These are phyloP conservation scores for Drosophila vallismaia DNA, from an alignment of 2,888 invertebrate species.

Conservation along the genomic window DNA sequence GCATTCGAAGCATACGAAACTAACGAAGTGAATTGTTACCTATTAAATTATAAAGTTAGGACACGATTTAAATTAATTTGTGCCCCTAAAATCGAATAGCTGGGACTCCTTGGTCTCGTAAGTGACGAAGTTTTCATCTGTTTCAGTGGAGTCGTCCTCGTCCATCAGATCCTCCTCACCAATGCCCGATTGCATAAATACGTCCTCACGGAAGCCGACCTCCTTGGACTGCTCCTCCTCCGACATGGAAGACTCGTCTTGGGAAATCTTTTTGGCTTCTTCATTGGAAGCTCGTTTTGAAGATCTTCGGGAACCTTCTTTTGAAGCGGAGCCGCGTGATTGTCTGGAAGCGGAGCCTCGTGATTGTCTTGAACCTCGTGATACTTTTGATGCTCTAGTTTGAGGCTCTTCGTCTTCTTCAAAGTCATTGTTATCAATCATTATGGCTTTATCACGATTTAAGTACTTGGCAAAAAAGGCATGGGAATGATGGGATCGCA, in stretches of 20 bases:
- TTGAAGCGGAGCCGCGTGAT: not conserved
- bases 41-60: constrained; percentile 3
- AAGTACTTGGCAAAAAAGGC: not conserved
- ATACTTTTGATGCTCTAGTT: not conserved
- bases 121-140: too few species aligned
- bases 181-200: too few species aligned
- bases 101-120: constrained; percentile 2
- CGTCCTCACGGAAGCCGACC: too few species aligned
- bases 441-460: not conserved
- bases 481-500: not conserved
- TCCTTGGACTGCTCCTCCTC: too few species aligned
- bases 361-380: not conserved
- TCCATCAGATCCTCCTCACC: too few species aligned
- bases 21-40: constrained; percentile 8
- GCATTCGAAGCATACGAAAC: constrained; percentile 9
- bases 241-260: too few species aligned
- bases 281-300: too few species aligned
- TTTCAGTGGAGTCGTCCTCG: too few species aligned
- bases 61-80: not conserved
- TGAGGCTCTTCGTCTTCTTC: not conserved
- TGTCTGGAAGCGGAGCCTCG: not conserved
- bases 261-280: too few species aligned
- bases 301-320: too few species aligned
- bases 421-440: not conserved
- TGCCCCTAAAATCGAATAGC: constrained; percentile 16